Percentiles rank a stretch among this genome's conserved stretches.
Conservation (phyloP, 2,113 vertebrate genomes). For the Lates calcarifer region DNA sequence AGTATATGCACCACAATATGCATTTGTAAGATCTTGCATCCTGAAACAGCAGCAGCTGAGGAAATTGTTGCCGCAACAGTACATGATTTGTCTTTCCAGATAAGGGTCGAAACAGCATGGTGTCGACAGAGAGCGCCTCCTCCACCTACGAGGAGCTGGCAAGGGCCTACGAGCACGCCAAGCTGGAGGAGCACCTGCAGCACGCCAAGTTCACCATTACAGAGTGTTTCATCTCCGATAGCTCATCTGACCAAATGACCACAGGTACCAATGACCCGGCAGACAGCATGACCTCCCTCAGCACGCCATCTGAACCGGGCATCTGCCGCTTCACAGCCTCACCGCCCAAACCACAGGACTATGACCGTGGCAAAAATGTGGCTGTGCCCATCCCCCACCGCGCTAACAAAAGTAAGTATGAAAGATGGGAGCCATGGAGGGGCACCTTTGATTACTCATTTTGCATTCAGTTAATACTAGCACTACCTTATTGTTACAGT, state of each 20-base stretch:
- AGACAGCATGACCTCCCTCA: slow-evolving; percentile 96
- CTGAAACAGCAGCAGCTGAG: background rate
- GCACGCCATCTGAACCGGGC: slow-evolving; percentile 82
- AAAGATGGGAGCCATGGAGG: background rate
- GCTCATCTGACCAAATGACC: slow-evolving; percentile 97
- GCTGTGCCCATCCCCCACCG: slow-evolving; percentile 98
- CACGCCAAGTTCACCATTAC: slow-evolving; percentile 98
- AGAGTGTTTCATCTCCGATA: slow-evolving; percentile 97
- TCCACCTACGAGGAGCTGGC: slow-evolving; percentile 98
- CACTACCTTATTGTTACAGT: no score
- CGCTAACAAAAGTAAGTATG: slow-evolving; percentile 91
- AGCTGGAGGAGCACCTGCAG: slow-evolving; percentile 96
- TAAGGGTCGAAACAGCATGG: slow-evolving; percentile 99
- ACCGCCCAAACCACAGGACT: slow-evolving; percentile 84
- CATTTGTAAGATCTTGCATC: background rate
- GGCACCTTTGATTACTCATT: background rate
- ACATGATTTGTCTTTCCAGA: slow-evolving; percentile 73
- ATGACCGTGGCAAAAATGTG: slow-evolving; percentile 93
- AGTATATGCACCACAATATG: background rate
- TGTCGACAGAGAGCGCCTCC: slow-evolving; percentile 96
- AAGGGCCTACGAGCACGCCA: slow-evolving; percentile 94
- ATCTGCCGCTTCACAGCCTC: slow-evolving; percentile 85
- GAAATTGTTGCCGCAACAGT: background rate
- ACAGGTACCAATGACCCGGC: slow-evolving; percentile 95
- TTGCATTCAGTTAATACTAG: background rate